Base-by-base conservation (phyloP, 2,113 vertebrate species). In the Lates calcarifer region DNA sequence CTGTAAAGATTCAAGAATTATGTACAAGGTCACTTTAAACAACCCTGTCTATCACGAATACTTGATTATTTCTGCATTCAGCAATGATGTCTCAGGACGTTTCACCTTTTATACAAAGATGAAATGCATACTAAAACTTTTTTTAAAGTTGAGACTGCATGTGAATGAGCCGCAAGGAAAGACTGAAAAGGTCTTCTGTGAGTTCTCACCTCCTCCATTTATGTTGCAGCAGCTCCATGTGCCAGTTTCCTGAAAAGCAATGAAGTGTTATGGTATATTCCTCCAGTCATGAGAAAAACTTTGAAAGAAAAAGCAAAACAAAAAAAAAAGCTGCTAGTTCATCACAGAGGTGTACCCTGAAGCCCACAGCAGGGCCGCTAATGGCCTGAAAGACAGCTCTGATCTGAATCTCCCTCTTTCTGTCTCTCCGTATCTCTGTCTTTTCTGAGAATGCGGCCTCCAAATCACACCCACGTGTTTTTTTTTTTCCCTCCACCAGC, bases 311-410 rank as follows among this genome's bases (percentile, higher is more conserved):
- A 31, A 64, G 43, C 22, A 18, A 31, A 6, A 70, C 15, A 68
- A 58, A 71, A 55, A 77, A 87, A 26, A 76, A 71, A 69, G 62
- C 57, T 62, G 57, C 56, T 71, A 74, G 68, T 81, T 87, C 81
- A 79, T 90, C 71, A 73, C 45, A 53, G 79, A 58, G 37, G 61
- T 72, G 51, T n/a, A 65, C 24, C 77, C 71, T 60, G 56, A 39
- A 82, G 83, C 81, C 62, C 53, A 73, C 79, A 78, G 64, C 74
- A n/a, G 62, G 77, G 49, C 66, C 81, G 55, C 76, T 91, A 90
- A 94, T 85, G 84, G 72, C 88, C 79, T 63, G 43, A 75, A 71
- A 81, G 73, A 84, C 88, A 66, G 14, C 70, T 83, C 79, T 78
- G 69, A 91, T 90, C 67, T 79, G 29, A 78, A 69, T 86, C 67